Conservation (phyloP, 53 echinoderm and acorn worm species). For the Luidia sarsii region DNA sequence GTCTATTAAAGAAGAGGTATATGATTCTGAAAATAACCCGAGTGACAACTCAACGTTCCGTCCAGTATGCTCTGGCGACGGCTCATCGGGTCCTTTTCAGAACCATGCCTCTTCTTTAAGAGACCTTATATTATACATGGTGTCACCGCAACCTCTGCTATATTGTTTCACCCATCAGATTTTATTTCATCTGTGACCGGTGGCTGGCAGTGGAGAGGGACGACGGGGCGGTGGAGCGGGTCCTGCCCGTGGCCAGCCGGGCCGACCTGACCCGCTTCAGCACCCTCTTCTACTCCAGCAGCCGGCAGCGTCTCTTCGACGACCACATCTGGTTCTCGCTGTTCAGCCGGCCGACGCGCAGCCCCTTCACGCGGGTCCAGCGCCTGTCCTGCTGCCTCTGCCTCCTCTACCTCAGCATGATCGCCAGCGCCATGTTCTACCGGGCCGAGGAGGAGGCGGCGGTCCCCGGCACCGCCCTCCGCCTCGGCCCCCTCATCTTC, state of each 20-base stretch:
- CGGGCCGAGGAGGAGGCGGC: conserved; percentile 35
- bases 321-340: conserved; percentile 88
- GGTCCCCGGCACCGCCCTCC: conserved; percentile 26
- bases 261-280: conserved; percentile 64
- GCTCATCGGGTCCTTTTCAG: too few relatives aligned
- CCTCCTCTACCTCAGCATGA: conserved; percentile 77
- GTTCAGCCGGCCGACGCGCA: conserved; percentile 72
- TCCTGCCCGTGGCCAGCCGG: conserved; percentile 67
- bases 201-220: conserved; percentile 84
- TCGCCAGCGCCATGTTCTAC: conserved; percentile 77
- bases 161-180: too few relatives aligned
- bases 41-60: too few relatives aligned
- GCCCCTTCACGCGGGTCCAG: conserved; percentile 74
- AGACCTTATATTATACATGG: too few relatives aligned
- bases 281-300: conserved; percentile 68
- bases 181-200: conserved; percentile 75
- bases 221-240: conserved; percentile 74
- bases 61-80: too few relatives aligned
- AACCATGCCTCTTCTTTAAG: too few relatives aligned
- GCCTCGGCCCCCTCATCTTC: conserved; percentile 58
- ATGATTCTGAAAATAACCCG: too few relatives aligned
- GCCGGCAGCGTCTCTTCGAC: conserved; percentile 69
- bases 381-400: conserved; percentile 78
- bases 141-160: too few relatives aligned
- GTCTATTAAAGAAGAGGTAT: too few relatives aligned